Evolutionary conservation across 2,888 invertebrate genomes (phyloP).

Genomic region (Schizotus pectinicornis): DNA sequence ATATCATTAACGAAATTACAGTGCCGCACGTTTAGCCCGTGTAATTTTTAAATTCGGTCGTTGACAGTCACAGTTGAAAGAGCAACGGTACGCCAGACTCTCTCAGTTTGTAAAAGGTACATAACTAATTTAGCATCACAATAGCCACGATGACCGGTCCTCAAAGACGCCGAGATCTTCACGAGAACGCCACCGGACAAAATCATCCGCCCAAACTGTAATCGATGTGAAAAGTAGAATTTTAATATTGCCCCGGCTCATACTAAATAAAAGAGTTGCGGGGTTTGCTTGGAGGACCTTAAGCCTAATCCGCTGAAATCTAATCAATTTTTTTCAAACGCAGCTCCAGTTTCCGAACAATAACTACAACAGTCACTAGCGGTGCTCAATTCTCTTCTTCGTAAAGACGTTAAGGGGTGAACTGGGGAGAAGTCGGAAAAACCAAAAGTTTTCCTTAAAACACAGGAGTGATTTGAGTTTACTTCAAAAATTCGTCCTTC

Average conservation of each 20-base stretch:
- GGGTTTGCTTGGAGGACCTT: background rate
- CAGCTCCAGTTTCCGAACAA: too few relatives aligned
- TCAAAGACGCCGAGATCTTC: slow-evolving; percentile 30
- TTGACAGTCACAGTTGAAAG: slow-evolving; percentile 51
- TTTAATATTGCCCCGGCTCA: slow-evolving; percentile 42
- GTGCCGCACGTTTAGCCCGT: slow-evolving; percentile 41
- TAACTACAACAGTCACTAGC: background rate
- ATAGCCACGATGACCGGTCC: slow-evolving; percentile 37
- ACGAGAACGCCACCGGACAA: slow-evolving; percentile 33
- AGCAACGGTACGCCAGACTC: slow-evolving; percentile 35
- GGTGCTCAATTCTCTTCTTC: too few relatives aligned
- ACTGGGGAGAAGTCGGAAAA: too few relatives aligned
- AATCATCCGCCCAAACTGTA: slow-evolving; percentile 48
- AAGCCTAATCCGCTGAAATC: background rate
- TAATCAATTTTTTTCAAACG: too few relatives aligned
- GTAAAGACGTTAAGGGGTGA: too few relatives aligned
- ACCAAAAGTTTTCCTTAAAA: too few relatives aligned
- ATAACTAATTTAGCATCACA: slow-evolving; percentile 37
- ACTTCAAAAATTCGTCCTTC: background rate
- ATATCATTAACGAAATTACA: slow-evolving; percentile 51
- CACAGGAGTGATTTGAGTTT: background rate
- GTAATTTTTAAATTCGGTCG: slow-evolving; percentile 51
- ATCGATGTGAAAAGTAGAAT: slow-evolving; percentile 53
- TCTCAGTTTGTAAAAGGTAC: slow-evolving; percentile 31
- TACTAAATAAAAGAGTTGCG: slow-evolving; percentile 19